Conservation (phyloP, 2,113 vertebrate species). For the Pomatorhinus ruficollis region DNA sequence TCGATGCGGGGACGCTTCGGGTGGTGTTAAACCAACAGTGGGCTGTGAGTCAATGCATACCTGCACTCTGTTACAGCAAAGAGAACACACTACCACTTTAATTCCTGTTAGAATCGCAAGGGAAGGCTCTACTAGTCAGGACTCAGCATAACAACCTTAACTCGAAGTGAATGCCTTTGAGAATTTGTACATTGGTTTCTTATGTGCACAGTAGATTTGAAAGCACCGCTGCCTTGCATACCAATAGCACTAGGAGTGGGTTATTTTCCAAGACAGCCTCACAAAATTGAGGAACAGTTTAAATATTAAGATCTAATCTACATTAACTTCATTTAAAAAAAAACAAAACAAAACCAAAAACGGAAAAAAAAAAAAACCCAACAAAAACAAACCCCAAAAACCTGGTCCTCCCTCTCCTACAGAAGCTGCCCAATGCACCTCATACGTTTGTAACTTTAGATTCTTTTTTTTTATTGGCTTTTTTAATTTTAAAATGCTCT, state of each 20-base stretch:
- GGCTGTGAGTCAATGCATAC: conserved; percentile 72
- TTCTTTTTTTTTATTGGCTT: conserved; percentile 69
- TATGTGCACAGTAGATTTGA: conserved; percentile 73
- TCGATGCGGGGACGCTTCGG: conserved; percentile 68
- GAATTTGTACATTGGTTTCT: conserved; percentile 67
- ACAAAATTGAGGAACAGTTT: conserved; percentile 93
- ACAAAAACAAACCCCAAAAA: conserved; percentile 66
- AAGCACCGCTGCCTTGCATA: conserved; percentile 89
- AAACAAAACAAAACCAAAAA: neutral
- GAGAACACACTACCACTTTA: conserved; percentile 61
- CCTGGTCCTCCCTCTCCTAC: conserved; percentile 78
- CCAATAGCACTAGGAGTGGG: conserved; percentile 79
- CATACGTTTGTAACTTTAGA: conserved; percentile 76
- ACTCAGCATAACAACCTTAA: conserved; percentile 66
- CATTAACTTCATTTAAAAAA: conserved; percentile 75
- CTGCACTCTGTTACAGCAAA: conserved; percentile 75
- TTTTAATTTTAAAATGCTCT: conserved; percentile 75
- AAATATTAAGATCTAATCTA: conserved; percentile 87
- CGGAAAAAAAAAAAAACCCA: neutral
- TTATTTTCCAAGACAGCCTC: conserved; percentile 89
- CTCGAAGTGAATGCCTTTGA: conserved; percentile 71
- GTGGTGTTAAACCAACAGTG: conserved; percentile 73
- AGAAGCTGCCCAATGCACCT: conserved; percentile 84
- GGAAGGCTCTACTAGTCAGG: conserved; percentile 72
- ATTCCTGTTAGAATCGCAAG: conserved; percentile 66